Base-by-base conservation (phyloP, 2,797 vertebrate genomes). In the Sylvia borin region DNA sequence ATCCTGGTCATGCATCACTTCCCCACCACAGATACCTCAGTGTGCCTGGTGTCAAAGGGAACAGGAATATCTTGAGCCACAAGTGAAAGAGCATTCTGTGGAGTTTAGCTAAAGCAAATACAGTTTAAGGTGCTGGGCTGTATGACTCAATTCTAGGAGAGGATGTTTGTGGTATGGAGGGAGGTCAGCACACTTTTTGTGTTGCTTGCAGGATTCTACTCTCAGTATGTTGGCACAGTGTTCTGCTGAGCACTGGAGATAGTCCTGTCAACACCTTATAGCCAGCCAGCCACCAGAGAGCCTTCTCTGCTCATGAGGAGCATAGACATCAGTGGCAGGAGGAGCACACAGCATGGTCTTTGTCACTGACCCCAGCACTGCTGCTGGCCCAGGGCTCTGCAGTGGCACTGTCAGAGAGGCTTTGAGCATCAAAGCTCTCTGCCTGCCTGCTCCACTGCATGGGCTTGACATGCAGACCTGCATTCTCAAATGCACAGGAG, bases 171-270 rank as follows among this genome's bases (percentile, higher is more conserved):
- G 36, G 42, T 57, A 8, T 2, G 5, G 13, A 66, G 25, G 31
- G 32, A 91, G 55, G 51, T 32, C 29, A 25, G 17, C 57, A 36
- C 57, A 36, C 24, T 36, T 26, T 18, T 26, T 25, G 2, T 29
- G 22, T 9, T 3, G 3, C 20, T 61, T 86, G 58, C 16, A 65
- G 66, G 32, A 25, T 24, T 32, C 27, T 47, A 11, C 36, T 70
- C 29, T 61, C 55, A 42, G 0, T 43, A 7, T 32, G 7, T 16
- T 36, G 24, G 20, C 54, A 38, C 31, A n/a, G 13, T 0, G 0
- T 58, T 73, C 48, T 71, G n/a, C 21, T 36, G 62, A 50, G 58
- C 18, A 12, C 26, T 68, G 62, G 62, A 58, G 21, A 45, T 7
- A 16, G 31, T 64, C 40, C 50, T 87, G 40, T 38, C 40, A 42